These are phyloP conservation scores for Rapana venosa DNA, from an alignment of 2,888 invertebrate species.

Conservation along the genomic window DNA sequence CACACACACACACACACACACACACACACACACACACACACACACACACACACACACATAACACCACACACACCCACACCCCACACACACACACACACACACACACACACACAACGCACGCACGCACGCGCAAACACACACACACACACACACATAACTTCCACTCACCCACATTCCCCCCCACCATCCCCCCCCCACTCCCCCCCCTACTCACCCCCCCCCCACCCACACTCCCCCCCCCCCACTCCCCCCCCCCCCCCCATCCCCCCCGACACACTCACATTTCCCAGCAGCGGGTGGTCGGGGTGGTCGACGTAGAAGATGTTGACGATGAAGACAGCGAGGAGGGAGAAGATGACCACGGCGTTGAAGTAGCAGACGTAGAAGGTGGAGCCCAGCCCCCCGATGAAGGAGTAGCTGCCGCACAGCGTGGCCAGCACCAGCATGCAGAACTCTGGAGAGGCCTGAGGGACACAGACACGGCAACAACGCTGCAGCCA, in stretches of 20 bases:
- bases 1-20: too few species aligned
- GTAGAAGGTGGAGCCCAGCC: constrained; percentile 72
- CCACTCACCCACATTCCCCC: neutral
- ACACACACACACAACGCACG: constrained; percentile 23
- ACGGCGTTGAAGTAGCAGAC: constrained; percentile 72
- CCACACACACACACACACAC: constrained; percentile 23
- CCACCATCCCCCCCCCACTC: neutral
- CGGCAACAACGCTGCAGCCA: too few species aligned
- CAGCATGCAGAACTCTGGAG: constrained; percentile 67
- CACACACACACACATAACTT: neutral
- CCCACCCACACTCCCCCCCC: neutral
- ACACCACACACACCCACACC: too few species aligned
- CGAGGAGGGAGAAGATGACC: constrained; percentile 61
- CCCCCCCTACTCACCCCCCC: neutral
- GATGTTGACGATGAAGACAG: constrained; percentile 61
- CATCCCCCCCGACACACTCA: constrained; percentile 22
- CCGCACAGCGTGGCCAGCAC: constrained; percentile 67
- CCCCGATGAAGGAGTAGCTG: constrained; percentile 66
- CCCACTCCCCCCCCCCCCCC: neutral
- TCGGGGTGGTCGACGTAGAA: constrained; percentile 55
- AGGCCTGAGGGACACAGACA: constrained; percentile 49
- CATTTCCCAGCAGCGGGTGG: constrained; percentile 51
- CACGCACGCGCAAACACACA: too few species aligned
- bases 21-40: too few species aligned
- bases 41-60: too few species aligned